Base-by-base conservation (phyloP, 2,797 vertebrate genomes). In the Coregonus ussuriensis region DNA sequence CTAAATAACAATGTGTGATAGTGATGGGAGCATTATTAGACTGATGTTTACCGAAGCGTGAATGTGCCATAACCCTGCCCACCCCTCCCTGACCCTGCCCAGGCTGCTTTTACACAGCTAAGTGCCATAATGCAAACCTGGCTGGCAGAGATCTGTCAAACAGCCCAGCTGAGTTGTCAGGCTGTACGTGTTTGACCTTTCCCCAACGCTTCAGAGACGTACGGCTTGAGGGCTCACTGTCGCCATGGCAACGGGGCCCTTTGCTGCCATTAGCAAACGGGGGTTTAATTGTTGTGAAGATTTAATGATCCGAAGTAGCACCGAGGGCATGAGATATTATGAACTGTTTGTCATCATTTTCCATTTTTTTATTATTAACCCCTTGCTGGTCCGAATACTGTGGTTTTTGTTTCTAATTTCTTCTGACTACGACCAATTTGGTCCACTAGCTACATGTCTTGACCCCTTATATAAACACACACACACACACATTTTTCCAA, bases 261-360 rank as follows among this genome's bases (percentile, higher is more conserved):
- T 95, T 97, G 95, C 96, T 95, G 95, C 96, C 95, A 92, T 93
- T 93, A 92, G 96, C 95, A 95, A 97, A 93, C 94, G 96, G 96
- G 95, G 96, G 96, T 96, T 96, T 97, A 98, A 98, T 97, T 97
- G 97, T 98, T 97, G 96, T 97, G 96, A 96, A 97, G 96, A 97
- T 98, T 96, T 98, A 98, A 98, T 97, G 96, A 97, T 97, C 96
- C 96, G 95, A 93, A 97, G 95, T 96, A 94, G 96, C 95, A 96
- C 96, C 95, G 95, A 95, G 96, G 96, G 96, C 96, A 96, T 95
- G 95, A 96, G 95, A 96, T 96, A 97, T 97, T 96, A 96, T 97
- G 95, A 97, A 96, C 95, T 95, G 95, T 97, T 97, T 96, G 95
- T 96, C 95, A 95, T 97, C 94, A 95, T 97, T 95, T 95, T 94